phyloP scores from a whole-genome alignment of 2,113 vertebrate species.

The Carassius auratus region DNA sequence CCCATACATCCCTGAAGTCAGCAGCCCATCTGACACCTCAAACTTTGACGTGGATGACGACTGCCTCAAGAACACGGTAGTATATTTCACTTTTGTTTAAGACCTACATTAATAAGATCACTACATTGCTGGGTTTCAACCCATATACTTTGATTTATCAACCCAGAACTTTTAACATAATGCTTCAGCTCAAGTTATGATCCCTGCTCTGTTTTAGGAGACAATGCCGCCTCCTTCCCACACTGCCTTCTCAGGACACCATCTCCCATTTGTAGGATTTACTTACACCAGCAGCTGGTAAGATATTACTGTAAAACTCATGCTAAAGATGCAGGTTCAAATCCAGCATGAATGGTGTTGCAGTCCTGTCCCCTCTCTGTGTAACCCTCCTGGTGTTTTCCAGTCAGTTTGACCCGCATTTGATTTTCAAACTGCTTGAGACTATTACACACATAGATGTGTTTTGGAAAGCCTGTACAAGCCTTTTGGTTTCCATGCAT shows the following conservation, averaged over 20 bases:
- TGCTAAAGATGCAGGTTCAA: not conserved
- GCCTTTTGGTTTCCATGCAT: no score
- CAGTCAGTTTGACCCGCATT: no score
- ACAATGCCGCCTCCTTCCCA: slow-evolving; percentile 97
- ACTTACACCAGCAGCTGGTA: slow-evolving; percentile 99
- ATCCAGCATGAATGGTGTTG: not conserved
- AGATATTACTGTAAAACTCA: slow-evolving; percentile 60
- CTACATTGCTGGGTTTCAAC: not conserved
- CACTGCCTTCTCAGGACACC: slow-evolving; percentile 96
- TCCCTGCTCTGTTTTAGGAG: slow-evolving; percentile 77
- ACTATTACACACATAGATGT: no score
- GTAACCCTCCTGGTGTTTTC: no score
- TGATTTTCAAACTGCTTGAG: no score
- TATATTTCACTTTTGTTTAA: not conserved
- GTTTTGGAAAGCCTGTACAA: no score
- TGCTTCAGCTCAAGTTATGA: not conserved
- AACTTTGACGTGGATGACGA: slow-evolving; percentile 99
- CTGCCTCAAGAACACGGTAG: slow-evolving; percentile 96
- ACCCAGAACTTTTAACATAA: not conserved
- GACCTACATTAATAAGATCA: not conserved
- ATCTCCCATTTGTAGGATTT: slow-evolving; percentile 98
- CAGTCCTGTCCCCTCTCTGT: not conserved
- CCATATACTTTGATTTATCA: no score
- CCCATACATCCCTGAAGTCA: slow-evolving; percentile 99
- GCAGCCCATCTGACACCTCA: slow-evolving; percentile 97